Evolutionary conservation across 2,797 vertebrate genomes (phyloP).

Genomic region (Nannoperca obscura): DNA sequence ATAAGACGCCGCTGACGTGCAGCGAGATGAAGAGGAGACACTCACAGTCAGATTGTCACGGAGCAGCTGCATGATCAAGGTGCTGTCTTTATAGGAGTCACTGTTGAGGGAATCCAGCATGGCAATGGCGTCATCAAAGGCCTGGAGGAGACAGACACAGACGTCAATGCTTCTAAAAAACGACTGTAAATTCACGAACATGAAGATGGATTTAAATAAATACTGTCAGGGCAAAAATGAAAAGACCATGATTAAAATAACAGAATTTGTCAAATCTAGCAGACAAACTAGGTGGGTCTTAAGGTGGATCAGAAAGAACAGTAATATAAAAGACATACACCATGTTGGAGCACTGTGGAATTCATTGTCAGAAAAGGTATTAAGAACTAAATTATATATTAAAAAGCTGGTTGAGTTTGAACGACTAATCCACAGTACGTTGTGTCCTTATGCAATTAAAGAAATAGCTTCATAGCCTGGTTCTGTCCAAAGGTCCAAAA

Average conservation of each 20-base stretch:
- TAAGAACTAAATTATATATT: not conserved
- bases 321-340: not conserved
- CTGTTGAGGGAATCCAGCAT: constrained; percentile 92
- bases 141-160: constrained; percentile 79
- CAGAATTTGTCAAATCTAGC: not conserved
- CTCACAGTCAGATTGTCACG: constrained; percentile 99
- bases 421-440: not conserved
- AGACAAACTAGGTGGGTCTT: not conserved
- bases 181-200: not conserved
- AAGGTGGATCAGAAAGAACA: not conserved
- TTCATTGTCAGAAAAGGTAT: not conserved
- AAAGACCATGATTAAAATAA: not conserved
- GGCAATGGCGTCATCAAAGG: constrained; percentile 95
- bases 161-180: constrained; percentile 1
- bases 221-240: not conserved
- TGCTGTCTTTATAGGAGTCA: constrained; percentile 99
- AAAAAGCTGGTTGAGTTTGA: not conserved
- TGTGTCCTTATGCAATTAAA: not conserved
- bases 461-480: not conserved
- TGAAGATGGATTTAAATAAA: not conserved
- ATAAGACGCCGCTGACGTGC: not conserved
- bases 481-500: not conserved
- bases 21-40: constrained; percentile 40
- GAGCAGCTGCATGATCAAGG: constrained; percentile 99
- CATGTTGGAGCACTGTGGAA: not conserved